phyloP scores from a whole-genome alignment of 1,140 invertebrate species.

The Akabosia matsudoensis region DNA sequence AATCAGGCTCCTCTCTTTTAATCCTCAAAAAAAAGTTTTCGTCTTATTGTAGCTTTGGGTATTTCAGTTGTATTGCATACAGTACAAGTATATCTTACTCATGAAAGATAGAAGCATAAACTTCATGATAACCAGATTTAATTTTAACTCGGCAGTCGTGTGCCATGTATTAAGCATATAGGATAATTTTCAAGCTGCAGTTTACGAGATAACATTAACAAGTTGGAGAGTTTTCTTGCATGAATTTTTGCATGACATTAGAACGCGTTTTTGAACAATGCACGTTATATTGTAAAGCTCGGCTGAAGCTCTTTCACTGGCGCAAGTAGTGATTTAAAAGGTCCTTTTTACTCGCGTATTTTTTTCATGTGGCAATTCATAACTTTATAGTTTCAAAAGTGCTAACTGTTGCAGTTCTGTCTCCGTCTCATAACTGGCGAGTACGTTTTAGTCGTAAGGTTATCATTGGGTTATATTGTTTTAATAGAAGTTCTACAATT shows the following conservation, averaged over 20 bases:
- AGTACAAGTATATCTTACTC: neutral
- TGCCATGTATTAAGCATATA: too few relatives aligned
- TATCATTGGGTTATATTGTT: neutral
- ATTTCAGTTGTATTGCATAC: too few relatives aligned
- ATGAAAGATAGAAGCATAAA: too few relatives aligned
- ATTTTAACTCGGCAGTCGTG: too few relatives aligned
- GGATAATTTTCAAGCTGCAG: too few relatives aligned
- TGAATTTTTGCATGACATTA: neutral
- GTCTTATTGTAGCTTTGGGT: too few relatives aligned
- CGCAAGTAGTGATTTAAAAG: neutral
- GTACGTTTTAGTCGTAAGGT: neutral
- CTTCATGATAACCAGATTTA: too few relatives aligned
- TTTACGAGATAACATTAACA: too few relatives aligned
- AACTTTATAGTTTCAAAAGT: too few relatives aligned
- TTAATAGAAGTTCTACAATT: too few relatives aligned
- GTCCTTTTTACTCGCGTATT: neutral
- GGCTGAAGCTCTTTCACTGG: neutral
- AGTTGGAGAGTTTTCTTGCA: neutral
- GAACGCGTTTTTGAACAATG: neutral
- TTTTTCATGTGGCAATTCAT: too few relatives aligned
- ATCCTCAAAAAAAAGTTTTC: neutral
- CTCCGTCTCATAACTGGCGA: neutral
- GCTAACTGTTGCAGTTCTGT: neutral
- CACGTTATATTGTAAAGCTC: neutral
- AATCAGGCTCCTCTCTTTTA: neutral